Conservation (phyloP, 2,888 invertebrate genomes). For the Lysandra bellargus region DNA sequence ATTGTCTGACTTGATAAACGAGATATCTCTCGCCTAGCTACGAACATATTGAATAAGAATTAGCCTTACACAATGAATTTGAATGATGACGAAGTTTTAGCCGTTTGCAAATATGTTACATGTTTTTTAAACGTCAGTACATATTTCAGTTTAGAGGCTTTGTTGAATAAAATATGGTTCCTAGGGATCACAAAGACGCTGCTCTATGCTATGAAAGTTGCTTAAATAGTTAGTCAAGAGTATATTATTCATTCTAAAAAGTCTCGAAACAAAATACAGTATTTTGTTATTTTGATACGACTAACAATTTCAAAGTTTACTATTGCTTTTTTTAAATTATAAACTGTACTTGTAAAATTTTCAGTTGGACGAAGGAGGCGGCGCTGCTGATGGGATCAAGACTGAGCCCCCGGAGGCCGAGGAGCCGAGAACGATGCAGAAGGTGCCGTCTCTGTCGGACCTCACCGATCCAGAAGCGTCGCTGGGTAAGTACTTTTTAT, state of each 20-base stretch:
- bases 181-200: neutral
- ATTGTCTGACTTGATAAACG: constrained; percentile 16
- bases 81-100: neutral
- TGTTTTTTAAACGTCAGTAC: neutral
- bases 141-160: no score
- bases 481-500: constrained; percentile 84
- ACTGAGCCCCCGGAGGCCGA: constrained; percentile 78
- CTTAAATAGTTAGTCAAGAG: no score
- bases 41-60: constrained; percentile 15
- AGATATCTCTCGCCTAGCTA: constrained; percentile 13
- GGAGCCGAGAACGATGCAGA: constrained; percentile 89
- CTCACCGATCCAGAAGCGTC: constrained; percentile 94
- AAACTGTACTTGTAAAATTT: constrained; percentile 15
- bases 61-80: neutral
- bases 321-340: neutral
- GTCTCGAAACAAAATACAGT: no score
- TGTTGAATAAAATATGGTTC: no score
- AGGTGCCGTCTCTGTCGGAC: constrained; percentile 94
- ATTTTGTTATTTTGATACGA: no score
- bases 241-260: no score
- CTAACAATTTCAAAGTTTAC: neutral
- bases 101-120: neutral
- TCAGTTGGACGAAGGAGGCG: constrained; percentile 82
- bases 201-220: no score
- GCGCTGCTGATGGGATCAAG: constrained; percentile 81